Evolutionary conservation across 2,113 vertebrate species (phyloP), one percentile per base, ranked within the genome.

Genomic region (Gymnarchus niloticus): DNA sequence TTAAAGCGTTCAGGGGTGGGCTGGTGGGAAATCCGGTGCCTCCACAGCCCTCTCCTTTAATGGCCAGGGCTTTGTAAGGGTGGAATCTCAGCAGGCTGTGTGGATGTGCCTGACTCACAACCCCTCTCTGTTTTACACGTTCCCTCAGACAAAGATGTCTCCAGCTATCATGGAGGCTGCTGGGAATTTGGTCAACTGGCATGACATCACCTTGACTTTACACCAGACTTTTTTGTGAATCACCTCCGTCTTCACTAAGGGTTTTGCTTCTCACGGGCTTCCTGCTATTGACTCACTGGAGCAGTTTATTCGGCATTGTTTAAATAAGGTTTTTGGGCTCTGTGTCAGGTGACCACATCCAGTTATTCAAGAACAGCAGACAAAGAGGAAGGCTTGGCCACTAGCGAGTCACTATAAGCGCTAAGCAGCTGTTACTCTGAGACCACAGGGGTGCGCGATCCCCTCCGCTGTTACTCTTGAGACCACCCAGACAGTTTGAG

Each of bases 111-210:
- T 56, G 14, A 33, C 56, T 84, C 81, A 56, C 19, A 52, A 10
- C 48, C 54, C n/a, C 54, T 59, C 48, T 17, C 77, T 28, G 37
- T 76, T 9, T 84, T 44, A 84, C 57, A 86, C 85, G 82, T 10
- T 85, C 76, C 44, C 83, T 2, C 23, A 86, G 46, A 83, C 85
- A 17, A 1, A 23, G 61, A 46, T 28, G 44, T 12, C 48, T 81
- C 9, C 49, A 54, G 80, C 80, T 56, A 51, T 25, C 80, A 54
- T 23, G 54, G 57, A n/a, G 33, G 3, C 28, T 77, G 33, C 51
- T 76, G 84, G 49, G 49, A 77, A 85, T 12, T 0, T 33, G 33
- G 25, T 73, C 8, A 21, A 33, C 5, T 23, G 6, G 6, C 21
- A 4, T 61, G 83, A 61, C 12, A 6, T 48, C 73, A 77, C n/a